A percentile compares a stretch with the other conserved stretches of the same genome.
Conservation (phyloP, 2,113 vertebrate species). For the Aythya baeri region DNA sequence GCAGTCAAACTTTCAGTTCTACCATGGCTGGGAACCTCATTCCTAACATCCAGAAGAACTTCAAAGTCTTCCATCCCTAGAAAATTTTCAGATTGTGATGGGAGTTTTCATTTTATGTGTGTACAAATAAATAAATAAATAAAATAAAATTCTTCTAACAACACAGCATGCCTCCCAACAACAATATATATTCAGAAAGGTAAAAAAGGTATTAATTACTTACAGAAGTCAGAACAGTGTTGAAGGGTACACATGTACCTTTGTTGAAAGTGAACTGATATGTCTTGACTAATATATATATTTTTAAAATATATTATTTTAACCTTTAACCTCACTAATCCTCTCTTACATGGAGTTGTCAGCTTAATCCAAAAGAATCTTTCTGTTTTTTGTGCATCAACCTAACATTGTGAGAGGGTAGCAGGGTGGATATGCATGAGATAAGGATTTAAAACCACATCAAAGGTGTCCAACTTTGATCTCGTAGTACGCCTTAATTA, state of each 20-base stretch:
- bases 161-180: neutral
- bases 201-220: neutral
- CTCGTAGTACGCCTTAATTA: neutral
- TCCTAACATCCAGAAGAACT: neutral
- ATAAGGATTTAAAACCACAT: neutral
- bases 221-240: neutral
- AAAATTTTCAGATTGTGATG: neutral
- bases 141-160: neutral
- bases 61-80: neutral
- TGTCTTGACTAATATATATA: neutral
- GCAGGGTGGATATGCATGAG: neutral
- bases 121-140: neutral
- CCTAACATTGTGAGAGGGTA: neutral
- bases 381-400: neutral
- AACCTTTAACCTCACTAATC: neutral
- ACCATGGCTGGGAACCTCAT: too few relatives aligned
- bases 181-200: neutral
- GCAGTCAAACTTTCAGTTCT: neutral
- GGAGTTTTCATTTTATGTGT: neutral
- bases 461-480: neutral
- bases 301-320: neutral
- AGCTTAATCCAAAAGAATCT: neutral
- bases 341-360: neutral
- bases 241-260: neutral
- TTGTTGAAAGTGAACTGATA: neutral